Evolutionary conservation across 2,888 invertebrate species (phyloP).

Genomic region (Lacanobia wlatinum): DNA sequence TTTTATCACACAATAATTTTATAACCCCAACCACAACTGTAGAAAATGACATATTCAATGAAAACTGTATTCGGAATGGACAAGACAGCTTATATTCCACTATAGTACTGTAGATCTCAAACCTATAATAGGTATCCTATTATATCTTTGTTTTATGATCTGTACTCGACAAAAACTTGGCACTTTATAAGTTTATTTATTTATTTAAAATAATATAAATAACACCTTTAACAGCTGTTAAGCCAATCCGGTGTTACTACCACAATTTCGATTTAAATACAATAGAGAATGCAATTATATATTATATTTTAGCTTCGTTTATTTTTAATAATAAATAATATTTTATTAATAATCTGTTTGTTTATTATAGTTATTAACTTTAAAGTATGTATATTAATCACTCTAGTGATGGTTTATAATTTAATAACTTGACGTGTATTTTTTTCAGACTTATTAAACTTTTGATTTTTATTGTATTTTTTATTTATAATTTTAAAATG

Average conservation of each 20-base stretch:
- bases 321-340: not conserved
- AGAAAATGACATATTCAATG: too few species aligned
- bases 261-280: too few species aligned
- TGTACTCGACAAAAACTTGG: too few species aligned
- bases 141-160: not conserved
- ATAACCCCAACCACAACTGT: too few species aligned
- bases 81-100: not conserved
- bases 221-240: too few species aligned
- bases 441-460: constrained; percentile 12
- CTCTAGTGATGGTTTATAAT: not conserved
- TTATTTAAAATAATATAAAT: too few species aligned
- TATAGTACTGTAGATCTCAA: not conserved
- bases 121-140: not conserved
- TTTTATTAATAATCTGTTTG: too few species aligned
- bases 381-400: not conserved
- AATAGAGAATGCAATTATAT: too few species aligned
- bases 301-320: not conserved
- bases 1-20: too few species aligned
- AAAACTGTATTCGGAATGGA: too few species aligned
- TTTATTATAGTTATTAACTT: not conserved
- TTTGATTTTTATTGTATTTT: constrained; percentile 7
- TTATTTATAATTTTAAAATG: constrained; percentile 22
- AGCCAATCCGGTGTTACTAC: too few species aligned
- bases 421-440: not conserved
- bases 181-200: too few species aligned